Conservation (phyloP, 2,888 invertebrate species). For the Drosophila trichaetosa region DNA sequence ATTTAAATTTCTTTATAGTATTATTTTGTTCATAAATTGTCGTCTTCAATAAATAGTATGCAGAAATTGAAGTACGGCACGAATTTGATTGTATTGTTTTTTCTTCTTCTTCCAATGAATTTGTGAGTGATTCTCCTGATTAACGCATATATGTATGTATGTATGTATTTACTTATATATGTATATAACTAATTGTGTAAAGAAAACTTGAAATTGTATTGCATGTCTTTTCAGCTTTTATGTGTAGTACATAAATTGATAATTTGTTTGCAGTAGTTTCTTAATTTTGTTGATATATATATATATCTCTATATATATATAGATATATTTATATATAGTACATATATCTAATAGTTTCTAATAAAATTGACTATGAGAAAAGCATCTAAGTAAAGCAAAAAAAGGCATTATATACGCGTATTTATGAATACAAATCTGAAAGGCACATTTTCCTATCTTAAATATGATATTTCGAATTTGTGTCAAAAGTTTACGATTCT, state of each 20-base stretch:
- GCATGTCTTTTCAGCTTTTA: constrained; percentile 63
- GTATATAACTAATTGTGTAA: constrained; percentile 49
- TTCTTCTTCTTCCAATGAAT: constrained; percentile 26
- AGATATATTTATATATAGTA: constrained; percentile 24
- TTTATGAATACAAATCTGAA: constrained; percentile 48
- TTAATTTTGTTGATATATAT: constrained; percentile 22
- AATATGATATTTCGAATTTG: constrained; percentile 49
- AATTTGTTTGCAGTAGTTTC: constrained; percentile 31
- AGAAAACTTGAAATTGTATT: constrained; percentile 65
- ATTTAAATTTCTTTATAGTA: constrained; percentile 41
- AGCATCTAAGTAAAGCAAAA: constrained; percentile 43
- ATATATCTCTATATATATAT: constrained; percentile 15
- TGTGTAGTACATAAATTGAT: constrained; percentile 50
- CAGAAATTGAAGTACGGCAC: constrained; percentile 34
- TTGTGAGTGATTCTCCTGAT: constrained; percentile 24
- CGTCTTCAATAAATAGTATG: constrained; percentile 25
- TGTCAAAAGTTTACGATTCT: constrained; percentile 35
- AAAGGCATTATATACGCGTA: constrained; percentile 23
- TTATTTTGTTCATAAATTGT: constrained; percentile 21
- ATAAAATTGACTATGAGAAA: constrained; percentile 51
- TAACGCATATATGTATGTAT: constrained; percentile 28
- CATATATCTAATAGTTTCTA: constrained; percentile 39
- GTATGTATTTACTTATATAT: constrained; percentile 30
- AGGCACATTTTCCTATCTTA: constrained; percentile 50
- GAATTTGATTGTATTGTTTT: constrained; percentile 21